Conservation (phyloP, 2,797 vertebrate genomes). For the Sebastes kiyomatsui region DNA sequence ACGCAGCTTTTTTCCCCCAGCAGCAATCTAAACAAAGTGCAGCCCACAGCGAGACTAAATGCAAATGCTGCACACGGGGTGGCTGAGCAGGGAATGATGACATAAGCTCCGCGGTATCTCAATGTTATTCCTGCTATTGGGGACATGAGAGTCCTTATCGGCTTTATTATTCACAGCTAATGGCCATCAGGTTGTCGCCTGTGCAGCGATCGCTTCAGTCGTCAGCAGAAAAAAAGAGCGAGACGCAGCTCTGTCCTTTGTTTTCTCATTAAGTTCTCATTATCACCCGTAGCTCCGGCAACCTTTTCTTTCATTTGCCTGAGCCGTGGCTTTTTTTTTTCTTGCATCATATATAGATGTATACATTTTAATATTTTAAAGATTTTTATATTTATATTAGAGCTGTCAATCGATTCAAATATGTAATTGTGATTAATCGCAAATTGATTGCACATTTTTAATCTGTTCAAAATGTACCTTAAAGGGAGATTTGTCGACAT, state of each 20-base stretch:
- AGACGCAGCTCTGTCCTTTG: slow-evolving; percentile 51
- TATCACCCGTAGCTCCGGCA: slow-evolving; percentile 33
- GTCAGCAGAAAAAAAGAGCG: slow-evolving; percentile 64
- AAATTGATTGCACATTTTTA: too few relatives aligned
- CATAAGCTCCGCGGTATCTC: slow-evolving; percentile 57
- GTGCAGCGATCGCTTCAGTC: slow-evolving; percentile 47
- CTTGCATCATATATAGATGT: background rate
- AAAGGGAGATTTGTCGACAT: too few relatives aligned
- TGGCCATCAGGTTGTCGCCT: slow-evolving; percentile 62
- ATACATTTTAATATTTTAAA: background rate
- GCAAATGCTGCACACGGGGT: slow-evolving; percentile 53
- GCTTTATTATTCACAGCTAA: slow-evolving; percentile 74
- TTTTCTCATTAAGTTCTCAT: slow-evolving; percentile 71
- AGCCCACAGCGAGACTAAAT: slow-evolving; percentile 54
- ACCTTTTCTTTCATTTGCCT: slow-evolving; percentile 25
- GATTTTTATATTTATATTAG: background rate
- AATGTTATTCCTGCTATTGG: slow-evolving; percentile 53
- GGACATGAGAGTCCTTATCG: slow-evolving; percentile 54
- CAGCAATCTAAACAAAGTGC: slow-evolving; percentile 49
- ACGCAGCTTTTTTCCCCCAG: slow-evolving; percentile 24
- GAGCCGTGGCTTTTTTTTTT: background rate
- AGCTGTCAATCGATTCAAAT: too few relatives aligned
- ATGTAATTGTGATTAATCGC: too few relatives aligned
- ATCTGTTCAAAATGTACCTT: too few relatives aligned
- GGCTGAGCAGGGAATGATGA: slow-evolving; percentile 48